Evolutionary conservation across 2,888 invertebrate species (phyloP).

Genomic region (Pogonocherus hispidulus): DNA sequence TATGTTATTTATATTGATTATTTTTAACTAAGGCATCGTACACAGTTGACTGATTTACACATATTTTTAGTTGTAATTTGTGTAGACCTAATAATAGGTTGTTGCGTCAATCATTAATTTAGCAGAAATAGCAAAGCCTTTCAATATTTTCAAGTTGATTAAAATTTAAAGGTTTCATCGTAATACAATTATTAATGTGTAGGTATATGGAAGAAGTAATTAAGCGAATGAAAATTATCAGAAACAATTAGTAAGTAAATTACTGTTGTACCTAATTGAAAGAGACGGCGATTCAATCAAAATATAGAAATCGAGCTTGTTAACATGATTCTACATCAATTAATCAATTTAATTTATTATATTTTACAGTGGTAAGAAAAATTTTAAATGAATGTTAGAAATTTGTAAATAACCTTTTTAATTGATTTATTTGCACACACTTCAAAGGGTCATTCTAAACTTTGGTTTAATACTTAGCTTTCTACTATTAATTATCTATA

Average conservation of each 20-base stretch:
- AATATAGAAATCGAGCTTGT: not conserved
- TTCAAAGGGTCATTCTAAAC: too few species aligned
- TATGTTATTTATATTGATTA: too few species aligned
- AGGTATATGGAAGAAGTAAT: not conserved
- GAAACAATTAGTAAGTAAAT: slow-evolving; percentile 9
- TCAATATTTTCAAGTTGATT: slow-evolving; percentile 3
- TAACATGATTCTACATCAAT: not conserved
- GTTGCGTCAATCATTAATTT: slow-evolving; percentile 8
- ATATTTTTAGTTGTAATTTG: too few species aligned
- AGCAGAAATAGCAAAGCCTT: not conserved
- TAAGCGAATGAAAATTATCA: not conserved
- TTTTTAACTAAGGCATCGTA: too few species aligned
- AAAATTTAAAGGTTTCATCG: not conserved
- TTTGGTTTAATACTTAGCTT: too few species aligned
- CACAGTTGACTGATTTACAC: too few species aligned
- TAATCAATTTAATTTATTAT: too few species aligned
- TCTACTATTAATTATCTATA: too few species aligned
- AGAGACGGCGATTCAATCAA: not conserved
- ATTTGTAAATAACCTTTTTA: too few species aligned
- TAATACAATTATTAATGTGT: slow-evolving; percentile 4
- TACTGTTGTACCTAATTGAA: not conserved
- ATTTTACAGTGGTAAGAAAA: too few species aligned
- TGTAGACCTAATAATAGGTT: not conserved
- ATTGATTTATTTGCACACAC: too few species aligned
- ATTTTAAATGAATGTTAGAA: too few species aligned